Evolutionary conservation across 1,140 invertebrate species (phyloP).

Genomic region (Elysia chlorotica): DNA sequence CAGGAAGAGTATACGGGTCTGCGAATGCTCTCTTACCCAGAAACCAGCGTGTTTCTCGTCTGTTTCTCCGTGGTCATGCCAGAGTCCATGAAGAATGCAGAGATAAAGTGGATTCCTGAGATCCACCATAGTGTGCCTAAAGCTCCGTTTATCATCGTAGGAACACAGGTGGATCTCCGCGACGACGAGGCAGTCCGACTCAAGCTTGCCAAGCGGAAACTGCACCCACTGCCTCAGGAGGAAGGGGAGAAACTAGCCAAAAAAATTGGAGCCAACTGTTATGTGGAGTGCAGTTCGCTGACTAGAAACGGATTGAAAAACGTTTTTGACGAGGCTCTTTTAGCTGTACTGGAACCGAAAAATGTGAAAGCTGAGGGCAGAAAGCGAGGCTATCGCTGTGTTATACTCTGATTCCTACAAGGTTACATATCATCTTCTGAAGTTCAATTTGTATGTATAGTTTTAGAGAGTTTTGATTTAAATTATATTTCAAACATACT

Average conservation of each 20-base stretch:
- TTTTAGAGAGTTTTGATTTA: too few species aligned
- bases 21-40: slow-evolving; percentile 91
- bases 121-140: slow-evolving; percentile 72
- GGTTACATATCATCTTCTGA: too few species aligned
- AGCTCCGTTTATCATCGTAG: slow-evolving; percentile 84
- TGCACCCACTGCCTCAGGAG: slow-evolving; percentile 75
- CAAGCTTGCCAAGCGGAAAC: slow-evolving; percentile 84
- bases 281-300: slow-evolving; percentile 88
- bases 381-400: slow-evolving; percentile 4
- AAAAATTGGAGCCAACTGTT: slow-evolving; percentile 76
- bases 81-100: slow-evolving; percentile 96
- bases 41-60: slow-evolving; percentile 98
- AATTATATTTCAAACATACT: too few species aligned
- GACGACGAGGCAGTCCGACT: slow-evolving; percentile 69
- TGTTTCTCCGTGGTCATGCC: slow-evolving; percentile 99
- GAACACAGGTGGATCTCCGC: slow-evolving; percentile 54
- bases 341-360: slow-evolving; percentile 46
- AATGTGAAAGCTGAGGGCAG: slow-evolving; percentile 17
- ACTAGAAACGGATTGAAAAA: slow-evolving; percentile 47
- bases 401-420: slow-evolving; percentile 27
- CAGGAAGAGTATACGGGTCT: slow-evolving; percentile 94
- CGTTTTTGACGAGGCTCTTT: slow-evolving; percentile 51
- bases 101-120: slow-evolving; percentile 78
- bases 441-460: too few species aligned
- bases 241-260: slow-evolving; percentile 78